phyloP scores from a whole-genome alignment of 2,888 invertebrate species.

The Papilio gigon region DNA sequence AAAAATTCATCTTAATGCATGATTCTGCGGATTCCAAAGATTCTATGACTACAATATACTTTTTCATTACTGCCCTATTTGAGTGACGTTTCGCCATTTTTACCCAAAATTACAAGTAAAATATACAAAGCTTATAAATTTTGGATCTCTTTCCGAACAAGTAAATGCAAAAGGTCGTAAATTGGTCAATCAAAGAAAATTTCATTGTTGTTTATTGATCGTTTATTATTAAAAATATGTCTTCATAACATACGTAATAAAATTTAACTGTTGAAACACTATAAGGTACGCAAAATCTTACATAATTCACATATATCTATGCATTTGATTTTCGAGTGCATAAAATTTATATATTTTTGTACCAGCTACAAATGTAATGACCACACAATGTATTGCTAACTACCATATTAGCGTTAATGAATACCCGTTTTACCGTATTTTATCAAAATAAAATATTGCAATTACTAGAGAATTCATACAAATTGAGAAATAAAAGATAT shows the following conservation, averaged over 20 bases:
- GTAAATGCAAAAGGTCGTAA: background rate
- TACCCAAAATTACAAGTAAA: slow-evolving; percentile 2
- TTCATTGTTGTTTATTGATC: background rate
- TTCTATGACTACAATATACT: background rate
- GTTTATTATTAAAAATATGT: background rate
- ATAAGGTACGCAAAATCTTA: background rate
- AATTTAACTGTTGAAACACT: background rate
- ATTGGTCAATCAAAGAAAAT: background rate
- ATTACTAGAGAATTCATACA: background rate
- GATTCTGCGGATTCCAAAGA: background rate
- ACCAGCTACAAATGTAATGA: too few relatives aligned
- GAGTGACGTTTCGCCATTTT: slow-evolving; percentile 16
- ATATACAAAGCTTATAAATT: background rate
- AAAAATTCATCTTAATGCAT: background rate
- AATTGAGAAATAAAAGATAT: background rate
- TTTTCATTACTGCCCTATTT: background rate
- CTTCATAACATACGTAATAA: background rate
- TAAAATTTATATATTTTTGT: background rate
- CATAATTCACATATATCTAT: background rate
- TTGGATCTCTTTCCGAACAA: background rate
- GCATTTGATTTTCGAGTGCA: background rate
- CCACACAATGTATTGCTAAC: too few relatives aligned
- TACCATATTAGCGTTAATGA: too few relatives aligned
- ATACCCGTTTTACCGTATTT: background rate
- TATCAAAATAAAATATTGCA: background rate